Evolutionary conservation across 2,113 vertebrate species (phyloP).

Genomic region (Clupea harengus): DNA sequence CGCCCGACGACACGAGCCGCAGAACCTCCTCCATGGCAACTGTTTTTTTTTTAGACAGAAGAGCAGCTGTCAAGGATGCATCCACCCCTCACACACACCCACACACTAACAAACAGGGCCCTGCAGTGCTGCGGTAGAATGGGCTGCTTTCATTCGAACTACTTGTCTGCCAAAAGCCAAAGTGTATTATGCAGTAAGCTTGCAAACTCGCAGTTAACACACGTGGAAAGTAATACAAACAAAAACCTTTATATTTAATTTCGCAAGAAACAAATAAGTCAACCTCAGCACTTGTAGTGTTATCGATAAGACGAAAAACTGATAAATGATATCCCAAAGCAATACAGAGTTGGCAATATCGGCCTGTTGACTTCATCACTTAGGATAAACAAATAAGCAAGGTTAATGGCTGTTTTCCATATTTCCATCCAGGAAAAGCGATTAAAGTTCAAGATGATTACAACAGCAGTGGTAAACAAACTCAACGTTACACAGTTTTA

Average conservation of each 20-base stretch:
- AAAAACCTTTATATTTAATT: neutral
- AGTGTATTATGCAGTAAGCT: neutral
- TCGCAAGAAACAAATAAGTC: too few relatives aligned
- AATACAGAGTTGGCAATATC: neutral
- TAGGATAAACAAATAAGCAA: neutral
- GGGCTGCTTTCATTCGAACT: neutral
- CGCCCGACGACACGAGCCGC: conserved; percentile 88
- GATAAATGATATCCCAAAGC: too few relatives aligned
- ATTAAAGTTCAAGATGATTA: neutral
- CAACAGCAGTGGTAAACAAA: neutral
- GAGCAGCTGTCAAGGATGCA: conserved; percentile 4
- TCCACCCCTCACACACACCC: neutral
- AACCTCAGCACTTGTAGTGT: too few relatives aligned
- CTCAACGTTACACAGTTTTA: neutral
- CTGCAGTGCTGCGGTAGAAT: neutral
- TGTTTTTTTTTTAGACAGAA: conserved; percentile 50
- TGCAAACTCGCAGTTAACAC: neutral
- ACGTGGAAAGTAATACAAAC: neutral
- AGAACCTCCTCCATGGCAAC: conserved; percentile 85
- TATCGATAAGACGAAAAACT: too few relatives aligned
- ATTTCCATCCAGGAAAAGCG: neutral
- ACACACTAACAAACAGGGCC: neutral
- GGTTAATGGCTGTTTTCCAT: neutral
- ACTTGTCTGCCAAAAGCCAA: neutral
- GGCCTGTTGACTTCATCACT: neutral